Evolutionary conservation across 2,888 invertebrate genomes (phyloP).

Genomic region (Eupithecia tripunctaria): DNA sequence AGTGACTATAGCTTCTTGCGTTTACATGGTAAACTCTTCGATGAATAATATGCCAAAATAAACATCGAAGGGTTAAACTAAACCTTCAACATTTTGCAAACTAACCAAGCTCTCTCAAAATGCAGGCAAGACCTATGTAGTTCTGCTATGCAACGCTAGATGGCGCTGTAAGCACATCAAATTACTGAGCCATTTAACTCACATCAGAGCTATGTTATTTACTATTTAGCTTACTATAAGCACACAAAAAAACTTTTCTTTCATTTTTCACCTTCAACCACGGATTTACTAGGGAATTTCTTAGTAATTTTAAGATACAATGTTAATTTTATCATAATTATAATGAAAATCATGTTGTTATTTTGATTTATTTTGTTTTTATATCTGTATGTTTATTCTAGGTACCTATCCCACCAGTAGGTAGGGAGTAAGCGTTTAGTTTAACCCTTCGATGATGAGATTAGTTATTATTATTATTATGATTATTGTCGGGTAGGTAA

Average conservation of each 20-base stretch:
- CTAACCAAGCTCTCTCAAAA: background rate
- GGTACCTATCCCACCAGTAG: too few relatives aligned
- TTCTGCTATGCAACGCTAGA: constrained; percentile 21
- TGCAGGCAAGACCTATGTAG: background rate
- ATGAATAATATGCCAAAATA: too few relatives aligned
- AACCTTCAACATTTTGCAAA: background rate
- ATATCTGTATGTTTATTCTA: too few relatives aligned
- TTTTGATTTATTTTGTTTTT: background rate
- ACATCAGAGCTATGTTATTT: too few relatives aligned
- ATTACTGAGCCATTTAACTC: background rate
- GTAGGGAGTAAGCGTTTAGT: background rate
- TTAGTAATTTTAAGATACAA: background rate
- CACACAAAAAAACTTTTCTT: background rate
- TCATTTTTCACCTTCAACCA: background rate
- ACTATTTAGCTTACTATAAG: too few relatives aligned
- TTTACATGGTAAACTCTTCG: background rate
- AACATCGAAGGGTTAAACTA: too few relatives aligned
- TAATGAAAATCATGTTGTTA: background rate
- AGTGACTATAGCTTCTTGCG: background rate
- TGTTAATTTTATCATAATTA: background rate
- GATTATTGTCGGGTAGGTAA: too few relatives aligned
- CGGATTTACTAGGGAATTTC: background rate
- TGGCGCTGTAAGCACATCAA: constrained; percentile 15
- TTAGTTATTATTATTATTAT: too few relatives aligned
- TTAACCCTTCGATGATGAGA: too few relatives aligned